phyloP scores from a whole-genome alignment of 2,113 vertebrate species.

The Crotalus helleri region DNA sequence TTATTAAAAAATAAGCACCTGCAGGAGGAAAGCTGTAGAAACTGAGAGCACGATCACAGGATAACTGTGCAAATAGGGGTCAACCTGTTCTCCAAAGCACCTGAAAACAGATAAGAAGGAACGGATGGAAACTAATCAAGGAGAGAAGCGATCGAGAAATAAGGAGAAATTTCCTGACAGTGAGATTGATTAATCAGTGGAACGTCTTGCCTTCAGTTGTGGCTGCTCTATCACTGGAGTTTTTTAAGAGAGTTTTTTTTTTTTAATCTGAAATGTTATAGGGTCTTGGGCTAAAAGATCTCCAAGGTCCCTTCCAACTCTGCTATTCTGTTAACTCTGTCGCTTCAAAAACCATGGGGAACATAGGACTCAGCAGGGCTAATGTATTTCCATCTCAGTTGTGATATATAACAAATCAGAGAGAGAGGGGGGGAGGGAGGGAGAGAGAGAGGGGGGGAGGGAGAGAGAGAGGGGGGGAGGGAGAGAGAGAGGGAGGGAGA shows the following conservation, averaged over 20 bases:
- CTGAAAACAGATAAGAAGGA: background rate
- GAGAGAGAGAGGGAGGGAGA: too few relatives aligned
- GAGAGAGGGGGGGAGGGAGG: too few relatives aligned
- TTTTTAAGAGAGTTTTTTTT: background rate
- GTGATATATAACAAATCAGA: background rate
- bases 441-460: too few relatives aligned
- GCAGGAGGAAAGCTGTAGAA: conserved; percentile 49
- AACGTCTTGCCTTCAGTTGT: background rate
- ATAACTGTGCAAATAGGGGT: background rate
- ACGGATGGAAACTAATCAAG: background rate
- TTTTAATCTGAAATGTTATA: background rate
- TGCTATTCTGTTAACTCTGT: background rate
- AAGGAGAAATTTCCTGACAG: background rate
- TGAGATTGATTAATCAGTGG: background rate
- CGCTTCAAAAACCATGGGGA: background rate
- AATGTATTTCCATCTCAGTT: background rate
- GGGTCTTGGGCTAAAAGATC: background rate
- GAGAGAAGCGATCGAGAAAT: background rate
- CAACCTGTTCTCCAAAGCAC: background rate
- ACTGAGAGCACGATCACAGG: background rate
- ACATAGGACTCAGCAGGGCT: background rate
- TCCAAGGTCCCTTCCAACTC: background rate
- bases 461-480: background rate
- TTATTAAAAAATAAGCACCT: conserved; percentile 47
- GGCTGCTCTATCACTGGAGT: background rate